Evolutionary conservation across 2,797 vertebrate species (phyloP).

Genomic region (Pipistrellus nathusii): DNA sequence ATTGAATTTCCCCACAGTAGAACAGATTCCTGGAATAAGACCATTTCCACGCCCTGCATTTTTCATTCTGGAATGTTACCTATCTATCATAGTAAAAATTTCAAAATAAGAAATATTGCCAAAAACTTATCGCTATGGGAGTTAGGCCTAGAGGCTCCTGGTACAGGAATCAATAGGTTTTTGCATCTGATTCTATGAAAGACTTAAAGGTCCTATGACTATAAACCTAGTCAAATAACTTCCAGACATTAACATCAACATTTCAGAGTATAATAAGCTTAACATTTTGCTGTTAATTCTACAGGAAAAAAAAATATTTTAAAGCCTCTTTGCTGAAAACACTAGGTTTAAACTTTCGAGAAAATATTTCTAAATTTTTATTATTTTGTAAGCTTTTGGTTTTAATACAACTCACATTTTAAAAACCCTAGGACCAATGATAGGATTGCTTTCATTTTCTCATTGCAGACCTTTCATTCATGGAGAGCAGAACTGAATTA

Average conservation of each 20-base stretch:
- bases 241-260: constrained; percentile 33
- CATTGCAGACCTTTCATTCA: not conserved
- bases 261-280: constrained; percentile 54
- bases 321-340: constrained; percentile 53
- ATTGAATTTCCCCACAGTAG: constrained; percentile 5
- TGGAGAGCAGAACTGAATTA: not conserved
- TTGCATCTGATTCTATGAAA: not conserved
- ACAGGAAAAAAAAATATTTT: not conserved
- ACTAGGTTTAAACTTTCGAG: not conserved
- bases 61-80: constrained; percentile 55
- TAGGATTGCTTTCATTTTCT: not conserved
- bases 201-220: not conserved
- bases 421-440: not conserved
- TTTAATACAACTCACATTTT: not conserved
- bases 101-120: constrained; percentile 57
- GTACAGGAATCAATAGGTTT: constrained; percentile 38
- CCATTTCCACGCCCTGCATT: not conserved
- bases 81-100: constrained; percentile 49
- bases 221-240: constrained; percentile 23
- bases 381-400: not conserved
- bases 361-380: constrained; percentile 28
- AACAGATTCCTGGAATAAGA: constrained; percentile 14
- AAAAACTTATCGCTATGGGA: not conserved
- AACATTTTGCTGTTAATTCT: constrained; percentile 5
- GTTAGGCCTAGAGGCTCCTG: constrained; percentile 45